Evolutionary conservation across 2,888 invertebrate genomes (phyloP), one percentile per base, ranked within the genome.

Genomic region (Drosophila cracens): DNA sequence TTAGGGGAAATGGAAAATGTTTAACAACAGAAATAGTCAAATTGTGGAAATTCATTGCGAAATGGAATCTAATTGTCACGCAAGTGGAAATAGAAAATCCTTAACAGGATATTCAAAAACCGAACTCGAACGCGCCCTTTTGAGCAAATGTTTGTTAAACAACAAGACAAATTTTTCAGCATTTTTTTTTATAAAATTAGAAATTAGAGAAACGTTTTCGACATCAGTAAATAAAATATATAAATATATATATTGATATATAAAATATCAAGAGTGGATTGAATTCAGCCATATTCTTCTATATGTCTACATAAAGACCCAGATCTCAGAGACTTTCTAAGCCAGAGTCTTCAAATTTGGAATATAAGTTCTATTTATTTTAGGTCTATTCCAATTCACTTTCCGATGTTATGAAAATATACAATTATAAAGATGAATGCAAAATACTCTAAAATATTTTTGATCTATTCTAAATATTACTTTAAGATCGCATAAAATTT

Each of bases 131-230:
- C 4, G 16, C 25, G 7, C 7, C 1, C 46, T 2, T 0, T 46
- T 46, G 21, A 7, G 2, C 46, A 46, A 21, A 16, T 21, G 7
- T 4, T 25, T 25, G 46, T 16, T 1, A 7, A 16, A 25, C 21
- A 16, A 46, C 7, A 13, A 7, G 0, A 1, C 3, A 21, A 46
- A 46, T 21, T 6, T 0, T 0, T 6, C 1, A 5, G 2, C 5
- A 40, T n/a, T 40, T n/a, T n/a, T 21, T 11, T 13, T 11, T 6
- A 43, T 21, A 21, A 43, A 13, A 11, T 43, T 21, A 3, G 13
- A n/a, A 2, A 21, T 21, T 21, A 2, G 2, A 27, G 27, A 27
- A 27, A 27, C 27, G 27, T 27, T 27, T 4, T 27, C 4, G 27
- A 31, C 1, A 8, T 31, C 31, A 8, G 2, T 8, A 31, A 8